These are phyloP conservation scores for Linnaemya vulpina DNA, from an alignment of 2,888 invertebrate species.

Conservation along the genomic window DNA sequence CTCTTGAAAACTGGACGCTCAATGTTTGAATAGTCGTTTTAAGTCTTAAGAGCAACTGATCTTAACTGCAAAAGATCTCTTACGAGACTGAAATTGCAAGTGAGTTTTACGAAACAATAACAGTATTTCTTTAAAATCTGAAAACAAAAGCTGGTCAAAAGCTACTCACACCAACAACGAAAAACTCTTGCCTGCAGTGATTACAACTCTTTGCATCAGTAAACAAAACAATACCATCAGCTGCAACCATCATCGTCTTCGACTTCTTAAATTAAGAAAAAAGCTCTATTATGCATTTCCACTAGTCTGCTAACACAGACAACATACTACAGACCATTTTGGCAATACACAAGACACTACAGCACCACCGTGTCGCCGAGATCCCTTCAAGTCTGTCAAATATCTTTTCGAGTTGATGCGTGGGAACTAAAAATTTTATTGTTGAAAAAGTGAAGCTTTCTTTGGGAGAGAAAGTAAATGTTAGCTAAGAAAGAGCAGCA, in stretches of 20 bases:
- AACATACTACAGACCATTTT: background rate
- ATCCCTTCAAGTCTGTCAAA: constrained; percentile 3
- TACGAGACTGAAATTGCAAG: constrained; percentile 67
- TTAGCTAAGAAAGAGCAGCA: constrained; percentile 18
- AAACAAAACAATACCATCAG: background rate
- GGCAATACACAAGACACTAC: background rate
- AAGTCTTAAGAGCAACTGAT: constrained; percentile 18
- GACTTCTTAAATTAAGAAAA: constrained; percentile 1
- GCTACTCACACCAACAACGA: constrained; percentile 30
- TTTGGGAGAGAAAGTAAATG: constrained; percentile 51
- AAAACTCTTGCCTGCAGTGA: constrained; percentile 23
- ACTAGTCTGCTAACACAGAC: background rate
- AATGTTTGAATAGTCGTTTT: background rate
- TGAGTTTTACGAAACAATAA: constrained; percentile 59
- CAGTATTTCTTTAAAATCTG: constrained; percentile 46
- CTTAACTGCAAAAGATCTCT: constrained; percentile 56
- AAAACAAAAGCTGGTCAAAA: constrained; percentile 59
- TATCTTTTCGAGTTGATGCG: constrained; percentile 17
- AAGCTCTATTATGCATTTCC: constrained; percentile 25
- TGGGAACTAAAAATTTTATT: constrained; percentile 42
- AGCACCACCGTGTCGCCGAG: background rate
- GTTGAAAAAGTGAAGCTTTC: constrained; percentile 43
- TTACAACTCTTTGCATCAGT: constrained; percentile 21
- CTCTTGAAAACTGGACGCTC: constrained; percentile 53
- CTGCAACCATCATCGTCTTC: constrained; percentile 12